Conservation (phyloP, 2,888 invertebrate genomes). For the Nephrocerus scutellatus region DNA sequence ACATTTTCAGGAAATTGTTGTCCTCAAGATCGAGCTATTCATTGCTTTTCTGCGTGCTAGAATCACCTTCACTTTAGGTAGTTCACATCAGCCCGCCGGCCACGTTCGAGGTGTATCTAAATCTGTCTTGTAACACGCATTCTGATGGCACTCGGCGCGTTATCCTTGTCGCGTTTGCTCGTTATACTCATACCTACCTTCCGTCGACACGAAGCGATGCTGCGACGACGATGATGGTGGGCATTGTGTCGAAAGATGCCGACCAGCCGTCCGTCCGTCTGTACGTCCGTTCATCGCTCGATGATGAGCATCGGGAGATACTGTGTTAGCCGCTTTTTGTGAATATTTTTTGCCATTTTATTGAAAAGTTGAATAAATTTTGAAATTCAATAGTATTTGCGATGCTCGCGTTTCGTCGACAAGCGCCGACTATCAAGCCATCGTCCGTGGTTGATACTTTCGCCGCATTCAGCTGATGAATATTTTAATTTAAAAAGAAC, state of each 20-base stretch:
- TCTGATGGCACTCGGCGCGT: too few species aligned
- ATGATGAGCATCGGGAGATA: constrained; percentile 7
- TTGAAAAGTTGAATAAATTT: constrained; percentile 23
- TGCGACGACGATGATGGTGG: constrained; percentile 19
- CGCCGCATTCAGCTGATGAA: constrained; percentile 12
- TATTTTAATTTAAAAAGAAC: constrained; percentile 24
- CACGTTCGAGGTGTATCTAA: constrained; percentile 23
- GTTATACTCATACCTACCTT: constrained; percentile 18
- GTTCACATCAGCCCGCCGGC: constrained; percentile 24
- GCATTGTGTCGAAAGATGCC: too few species aligned
- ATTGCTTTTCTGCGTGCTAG: too few species aligned
- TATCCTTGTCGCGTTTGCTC: too few species aligned
- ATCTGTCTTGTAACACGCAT: constrained; percentile 25
- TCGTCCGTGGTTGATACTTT: background rate
- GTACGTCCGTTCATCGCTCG: constrained; percentile 13
- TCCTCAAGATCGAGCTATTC: too few species aligned
- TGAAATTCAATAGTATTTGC: constrained; percentile 25
- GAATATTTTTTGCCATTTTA: constrained; percentile 17
- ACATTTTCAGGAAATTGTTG: too few species aligned
- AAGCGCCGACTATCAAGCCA: constrained; percentile 7
- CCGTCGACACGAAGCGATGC: constrained; percentile 2
- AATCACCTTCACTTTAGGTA: too few species aligned
- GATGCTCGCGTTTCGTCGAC: constrained; percentile 21
- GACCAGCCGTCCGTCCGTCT: constrained; percentile 10
- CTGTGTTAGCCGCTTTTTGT: background rate